Conservation (phyloP, 2,888 invertebrate genomes). For the Acanthopleura granulata region DNA sequence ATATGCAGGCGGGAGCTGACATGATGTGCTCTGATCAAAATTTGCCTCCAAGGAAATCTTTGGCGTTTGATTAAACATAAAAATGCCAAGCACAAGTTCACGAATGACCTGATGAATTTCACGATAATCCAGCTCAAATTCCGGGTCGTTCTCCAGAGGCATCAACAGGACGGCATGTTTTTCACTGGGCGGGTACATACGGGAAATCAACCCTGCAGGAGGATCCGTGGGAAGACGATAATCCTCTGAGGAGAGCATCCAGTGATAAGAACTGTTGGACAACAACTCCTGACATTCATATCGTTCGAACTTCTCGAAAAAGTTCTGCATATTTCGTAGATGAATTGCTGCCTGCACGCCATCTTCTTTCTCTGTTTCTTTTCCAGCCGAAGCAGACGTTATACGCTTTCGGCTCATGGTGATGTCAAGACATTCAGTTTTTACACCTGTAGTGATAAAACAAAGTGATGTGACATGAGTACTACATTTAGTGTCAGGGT, state of each 20-base stretch:
- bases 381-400: neutral
- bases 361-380: conserved; percentile 23
- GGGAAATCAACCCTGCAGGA: conserved; percentile 63
- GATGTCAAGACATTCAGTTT: neutral
- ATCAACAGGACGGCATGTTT: conserved; percentile 51
- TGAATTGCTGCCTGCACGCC: conserved; percentile 20
- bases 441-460: no score
- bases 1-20: conserved; percentile 68
- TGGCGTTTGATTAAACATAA: conserved; percentile 68
- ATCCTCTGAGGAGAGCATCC: conserved; percentile 66
- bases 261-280: conserved; percentile 58
- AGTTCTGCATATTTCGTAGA: conserved; percentile 43
- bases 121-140: conserved; percentile 56
- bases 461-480: no score
- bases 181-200: conserved; percentile 51
- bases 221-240: conserved; percentile 64
- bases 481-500: no score
- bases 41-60: conserved; percentile 65
- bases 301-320: conserved; percentile 64
- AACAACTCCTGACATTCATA: conserved; percentile 67
- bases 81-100: conserved; percentile 67
- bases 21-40: conserved; percentile 65
- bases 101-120: conserved; percentile 68
- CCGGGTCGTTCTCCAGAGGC: conserved; percentile 48
- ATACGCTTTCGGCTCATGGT: conserved; percentile 8